A percentile compares a stretch with the other conserved stretches of the same genome.
Conservation (phyloP, 1,140 invertebrate genomes). For the Eufriesea mexicana region DNA sequence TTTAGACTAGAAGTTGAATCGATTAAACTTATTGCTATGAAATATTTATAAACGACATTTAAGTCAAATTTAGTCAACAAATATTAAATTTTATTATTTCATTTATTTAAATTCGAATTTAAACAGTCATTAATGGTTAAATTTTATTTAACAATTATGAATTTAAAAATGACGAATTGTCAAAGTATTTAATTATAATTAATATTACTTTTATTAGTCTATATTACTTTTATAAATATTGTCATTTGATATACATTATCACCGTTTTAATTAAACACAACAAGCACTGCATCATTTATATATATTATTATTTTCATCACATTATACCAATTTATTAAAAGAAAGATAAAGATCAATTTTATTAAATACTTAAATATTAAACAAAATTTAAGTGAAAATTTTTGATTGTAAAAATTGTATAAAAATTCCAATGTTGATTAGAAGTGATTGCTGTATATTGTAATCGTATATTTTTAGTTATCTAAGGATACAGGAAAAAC, state of each 20-base stretch:
- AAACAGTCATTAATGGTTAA: too few species aligned
- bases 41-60: not conserved
- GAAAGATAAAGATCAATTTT: too few species aligned
- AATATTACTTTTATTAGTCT: too few species aligned
- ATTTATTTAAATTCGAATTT: not conserved
- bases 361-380: too few species aligned
- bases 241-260: too few species aligned
- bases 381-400: too few species aligned
- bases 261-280: too few species aligned
- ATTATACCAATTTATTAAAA: too few species aligned
- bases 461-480: not conserved
- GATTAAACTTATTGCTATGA: not conserved
- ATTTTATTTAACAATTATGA: not conserved
- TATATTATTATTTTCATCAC: too few species aligned
- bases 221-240: too few species aligned
- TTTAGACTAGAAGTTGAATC: not conserved
- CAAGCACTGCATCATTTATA: too few species aligned
- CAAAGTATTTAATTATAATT: not conserved
- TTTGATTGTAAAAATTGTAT: not conserved
- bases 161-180: not conserved
- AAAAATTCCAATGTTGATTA: not conserved
- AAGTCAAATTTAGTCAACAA: not conserved
- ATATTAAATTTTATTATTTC: not conserved
- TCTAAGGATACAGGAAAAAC: not conserved
- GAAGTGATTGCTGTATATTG: not conserved